phyloP scores from a whole-genome alignment of 1,140 invertebrate genomes.

The Papilio xuthus region DNA sequence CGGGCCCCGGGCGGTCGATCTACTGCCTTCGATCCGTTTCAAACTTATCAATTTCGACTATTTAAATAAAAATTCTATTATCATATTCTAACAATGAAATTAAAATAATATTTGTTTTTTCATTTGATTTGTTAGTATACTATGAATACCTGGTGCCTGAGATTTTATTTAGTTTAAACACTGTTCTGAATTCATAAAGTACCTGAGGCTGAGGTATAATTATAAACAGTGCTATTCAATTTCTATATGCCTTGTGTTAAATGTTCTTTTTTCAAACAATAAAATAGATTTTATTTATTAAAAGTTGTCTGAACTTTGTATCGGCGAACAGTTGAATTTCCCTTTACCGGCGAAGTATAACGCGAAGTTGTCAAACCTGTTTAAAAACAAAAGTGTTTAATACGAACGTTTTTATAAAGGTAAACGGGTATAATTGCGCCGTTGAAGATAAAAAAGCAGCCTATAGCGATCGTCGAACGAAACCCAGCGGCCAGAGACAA shows the following conservation, averaged over 20 bases:
- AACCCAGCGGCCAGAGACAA: constrained; percentile 56
- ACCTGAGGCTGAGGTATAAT: too few species aligned
- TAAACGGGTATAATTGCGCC: constrained; percentile 36
- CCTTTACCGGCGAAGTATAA: constrained; percentile 23
- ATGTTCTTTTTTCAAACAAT: background rate
- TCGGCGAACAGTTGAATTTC: constrained; percentile 16
- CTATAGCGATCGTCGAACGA: constrained; percentile 38
- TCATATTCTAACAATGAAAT: background rate
- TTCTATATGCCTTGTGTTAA: background rate
- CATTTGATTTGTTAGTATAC: background rate
- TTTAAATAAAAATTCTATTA: background rate
- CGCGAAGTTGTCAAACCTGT: constrained; percentile 17
- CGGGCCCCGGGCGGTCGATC: background rate
- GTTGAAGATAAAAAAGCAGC: constrained; percentile 36
- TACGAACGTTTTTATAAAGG: constrained; percentile 34
- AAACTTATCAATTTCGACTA: constrained; percentile 5
- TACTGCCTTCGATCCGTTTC: background rate
- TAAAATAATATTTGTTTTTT: background rate
- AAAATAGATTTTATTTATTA: constrained; percentile 15
- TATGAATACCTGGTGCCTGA: background rate
- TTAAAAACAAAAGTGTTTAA: constrained; percentile 37
- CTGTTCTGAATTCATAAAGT: too few species aligned
- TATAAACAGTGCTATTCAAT: background rate
- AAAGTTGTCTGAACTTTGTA: constrained; percentile 32
- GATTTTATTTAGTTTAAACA: too few species aligned